phyloP scores from a whole-genome alignment of 2,888 invertebrate species.

The Calephelis perditalis region DNA sequence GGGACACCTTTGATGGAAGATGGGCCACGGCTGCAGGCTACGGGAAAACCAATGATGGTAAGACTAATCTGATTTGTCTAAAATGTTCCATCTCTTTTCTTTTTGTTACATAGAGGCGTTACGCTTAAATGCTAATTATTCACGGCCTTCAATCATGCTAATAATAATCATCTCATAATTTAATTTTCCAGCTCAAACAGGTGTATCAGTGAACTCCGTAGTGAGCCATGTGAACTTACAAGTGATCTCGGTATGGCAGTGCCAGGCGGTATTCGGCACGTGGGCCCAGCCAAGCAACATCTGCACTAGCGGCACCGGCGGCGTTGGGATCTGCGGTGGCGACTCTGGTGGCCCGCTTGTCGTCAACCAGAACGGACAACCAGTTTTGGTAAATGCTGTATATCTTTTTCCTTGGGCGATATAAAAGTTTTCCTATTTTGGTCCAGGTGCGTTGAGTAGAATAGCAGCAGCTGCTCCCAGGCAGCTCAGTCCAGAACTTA shows the following conservation, averaged over 20 bases:
- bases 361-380: not conserved
- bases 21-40: conserved; percentile 48
- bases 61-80: conserved; percentile 24
- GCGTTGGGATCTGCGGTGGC: conserved; percentile 19
- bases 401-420: not conserved
- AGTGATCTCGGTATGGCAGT: conserved; percentile 34
- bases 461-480: too few relatives aligned
- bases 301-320: conserved; percentile 37
- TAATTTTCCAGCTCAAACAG: conserved; percentile 24
- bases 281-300: conserved; percentile 29
- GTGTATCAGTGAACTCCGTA: conserved; percentile 27
- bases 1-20: conserved; percentile 39
- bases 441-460: too few relatives aligned
- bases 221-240: conserved; percentile 34
- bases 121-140: too few relatives aligned
- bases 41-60: conserved; percentile 49
- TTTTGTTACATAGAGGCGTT: too few relatives aligned
- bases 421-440: too few relatives aligned
- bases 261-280: conserved; percentile 32
- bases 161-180: not conserved
- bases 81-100: too few relatives aligned
- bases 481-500: too few relatives aligned
- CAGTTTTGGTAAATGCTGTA: not conserved
- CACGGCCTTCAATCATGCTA: not conserved
- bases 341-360: not conserved